Percentiles rank a stretch among this genome's conserved stretches.
Conservation (phyloP, 2,888 invertebrate genomes). For the Caenorhabditis macrosperma region DNA sequence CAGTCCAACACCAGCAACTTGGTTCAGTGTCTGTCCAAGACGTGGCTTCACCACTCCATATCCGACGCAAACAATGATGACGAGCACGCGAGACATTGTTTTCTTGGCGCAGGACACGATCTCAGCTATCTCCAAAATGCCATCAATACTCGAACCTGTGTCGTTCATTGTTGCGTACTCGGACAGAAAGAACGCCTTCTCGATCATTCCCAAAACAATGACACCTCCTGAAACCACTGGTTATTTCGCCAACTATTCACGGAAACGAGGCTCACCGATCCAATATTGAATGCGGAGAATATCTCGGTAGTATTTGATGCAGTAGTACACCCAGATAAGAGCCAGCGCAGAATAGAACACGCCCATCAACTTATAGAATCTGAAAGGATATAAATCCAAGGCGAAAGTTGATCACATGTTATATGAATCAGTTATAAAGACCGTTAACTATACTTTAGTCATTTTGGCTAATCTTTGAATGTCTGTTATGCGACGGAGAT, state of each 20-base stretch:
- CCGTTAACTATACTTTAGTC: no score
- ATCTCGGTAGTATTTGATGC: constrained; percentile 92
- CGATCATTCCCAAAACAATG: constrained; percentile 82
- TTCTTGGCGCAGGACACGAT: constrained; percentile 93
- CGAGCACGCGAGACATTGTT: constrained; percentile 92
- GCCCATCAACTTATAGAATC: constrained; percentile 94
- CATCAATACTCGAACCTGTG: constrained; percentile 83
- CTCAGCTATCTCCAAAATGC: constrained; percentile 85
- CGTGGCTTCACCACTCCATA: constrained; percentile 96
- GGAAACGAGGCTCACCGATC: constrained; percentile 87
- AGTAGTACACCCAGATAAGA: constrained; percentile 88
- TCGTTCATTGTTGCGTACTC: constrained; percentile 89
- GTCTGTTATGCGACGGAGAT: no score
- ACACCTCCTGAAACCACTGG: constrained; percentile 75
- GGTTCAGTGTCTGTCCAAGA: constrained; percentile 90
- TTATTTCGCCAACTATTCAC: neutral
- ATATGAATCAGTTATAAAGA: neutral
- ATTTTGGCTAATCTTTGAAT: no score
- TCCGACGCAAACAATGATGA: constrained; percentile 93
- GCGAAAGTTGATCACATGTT: neutral
- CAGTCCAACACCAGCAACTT: constrained; percentile 89
- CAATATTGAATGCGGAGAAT: constrained; percentile 93
- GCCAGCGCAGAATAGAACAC: constrained; percentile 90
- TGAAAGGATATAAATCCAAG: no score
- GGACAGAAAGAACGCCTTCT: constrained; percentile 90